Conservation (phyloP, 2,888 invertebrate species). For the Hedychridium roseum region DNA sequence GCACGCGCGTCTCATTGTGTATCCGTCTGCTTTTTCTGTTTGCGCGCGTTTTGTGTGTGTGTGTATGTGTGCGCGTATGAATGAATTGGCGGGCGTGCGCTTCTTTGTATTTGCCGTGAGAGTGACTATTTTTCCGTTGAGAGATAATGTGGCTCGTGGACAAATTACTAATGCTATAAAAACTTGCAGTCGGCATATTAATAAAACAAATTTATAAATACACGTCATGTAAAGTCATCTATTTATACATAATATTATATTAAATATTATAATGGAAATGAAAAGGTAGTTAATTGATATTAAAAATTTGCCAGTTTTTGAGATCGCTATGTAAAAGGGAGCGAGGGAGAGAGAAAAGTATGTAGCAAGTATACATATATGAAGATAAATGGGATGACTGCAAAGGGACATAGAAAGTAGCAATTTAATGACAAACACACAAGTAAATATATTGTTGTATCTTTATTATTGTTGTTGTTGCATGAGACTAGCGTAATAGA, state of each 20-base stretch:
- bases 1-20: too few species aligned
- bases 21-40: too few species aligned
- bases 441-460: slow-evolving; percentile 60
- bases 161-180: slow-evolving; percentile 35
- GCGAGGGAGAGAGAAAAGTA: slow-evolving; percentile 20
- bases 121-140: slow-evolving; percentile 20
- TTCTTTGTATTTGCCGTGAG: too few species aligned
- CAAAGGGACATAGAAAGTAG: slow-evolving; percentile 21
- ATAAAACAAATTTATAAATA: slow-evolving; percentile 38
- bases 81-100: too few species aligned
- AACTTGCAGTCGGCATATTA: slow-evolving; percentile 35
- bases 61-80: not conserved
- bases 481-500: slow-evolving; percentile 61
- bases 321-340: too few species aligned
- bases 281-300: slow-evolving; percentile 28
- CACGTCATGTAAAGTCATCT: slow-evolving; percentile 40
- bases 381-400: slow-evolving; percentile 35
- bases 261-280: slow-evolving; percentile 32
- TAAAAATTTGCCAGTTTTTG: slow-evolving; percentile 44
- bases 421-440: slow-evolving; percentile 35
- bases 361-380: slow-evolving; percentile 29
- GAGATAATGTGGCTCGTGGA: slow-evolving; percentile 41
- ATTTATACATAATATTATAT: slow-evolving; percentile 48
- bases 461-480: slow-evolving; percentile 60
- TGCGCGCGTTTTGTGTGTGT: not conserved